Evolutionary conservation across 2,888 invertebrate genomes (phyloP).

Genomic region (Tortricodes alternella): DNA sequence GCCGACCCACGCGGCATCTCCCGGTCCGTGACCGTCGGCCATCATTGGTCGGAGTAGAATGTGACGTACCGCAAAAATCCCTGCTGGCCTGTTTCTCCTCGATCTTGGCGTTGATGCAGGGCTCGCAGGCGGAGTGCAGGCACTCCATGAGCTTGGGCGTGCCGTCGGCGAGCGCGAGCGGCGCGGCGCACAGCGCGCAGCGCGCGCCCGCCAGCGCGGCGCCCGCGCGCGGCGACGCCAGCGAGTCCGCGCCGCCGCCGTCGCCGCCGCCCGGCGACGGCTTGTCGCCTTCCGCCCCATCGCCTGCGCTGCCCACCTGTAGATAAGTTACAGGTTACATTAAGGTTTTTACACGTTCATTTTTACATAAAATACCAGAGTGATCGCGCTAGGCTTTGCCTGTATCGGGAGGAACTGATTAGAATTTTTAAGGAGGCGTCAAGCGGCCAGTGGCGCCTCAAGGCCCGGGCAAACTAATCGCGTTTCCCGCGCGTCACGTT

Average conservation of each 20-base stretch:
- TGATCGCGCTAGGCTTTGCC: too few species aligned
- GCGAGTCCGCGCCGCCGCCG: constrained; percentile 59
- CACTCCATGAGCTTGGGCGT: constrained; percentile 93
- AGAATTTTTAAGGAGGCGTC: too few species aligned
- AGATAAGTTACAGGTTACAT: too few species aligned
- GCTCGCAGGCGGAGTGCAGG: constrained; percentile 91
- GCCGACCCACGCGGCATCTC: too few species aligned
- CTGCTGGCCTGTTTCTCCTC: constrained; percentile 65
- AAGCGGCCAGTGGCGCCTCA: too few species aligned
- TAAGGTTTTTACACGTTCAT: too few species aligned
- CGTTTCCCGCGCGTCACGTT: too few species aligned
- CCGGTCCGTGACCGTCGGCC: too few species aligned
- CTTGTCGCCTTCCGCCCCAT: constrained; percentile 20
- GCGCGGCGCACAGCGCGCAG: constrained; percentile 78
- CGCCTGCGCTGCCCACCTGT: constrained; percentile 36
- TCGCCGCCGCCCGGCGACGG: constrained; percentile 34
- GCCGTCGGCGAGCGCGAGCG: constrained; percentile 64
- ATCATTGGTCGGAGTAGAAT: not conserved
- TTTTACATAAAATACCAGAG: too few species aligned
- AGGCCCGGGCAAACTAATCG: too few species aligned
- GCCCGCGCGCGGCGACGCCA: constrained; percentile 60
- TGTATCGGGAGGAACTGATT: too few species aligned
- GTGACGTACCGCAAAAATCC: constrained; percentile 64
- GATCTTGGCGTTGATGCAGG: constrained; percentile 88
- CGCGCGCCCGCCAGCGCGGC: constrained; percentile 60